phyloP scores from a whole-genome alignment of 2,113 vertebrate genomes.

The Callopanchax toddi region DNA sequence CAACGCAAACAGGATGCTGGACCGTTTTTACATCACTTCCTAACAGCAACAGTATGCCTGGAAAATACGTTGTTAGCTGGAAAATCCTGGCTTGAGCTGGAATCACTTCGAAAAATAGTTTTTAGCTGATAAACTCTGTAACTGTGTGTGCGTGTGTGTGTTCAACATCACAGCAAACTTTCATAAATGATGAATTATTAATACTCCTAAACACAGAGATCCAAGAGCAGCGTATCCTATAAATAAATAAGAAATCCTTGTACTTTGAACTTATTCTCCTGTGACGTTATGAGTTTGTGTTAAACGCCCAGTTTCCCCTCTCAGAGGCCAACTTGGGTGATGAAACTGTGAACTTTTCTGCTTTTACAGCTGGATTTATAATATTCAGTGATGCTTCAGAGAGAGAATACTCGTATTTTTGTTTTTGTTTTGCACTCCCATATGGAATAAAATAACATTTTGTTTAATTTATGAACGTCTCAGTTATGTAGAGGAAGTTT shows the following conservation, averaged over 20 bases:
- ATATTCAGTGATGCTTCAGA: no score
- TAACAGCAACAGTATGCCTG: slow-evolving; percentile 6
- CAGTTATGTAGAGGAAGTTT: no score
- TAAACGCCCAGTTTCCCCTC: slow-evolving; percentile 25
- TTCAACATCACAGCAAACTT: slow-evolving; percentile 29
- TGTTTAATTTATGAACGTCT: no score
- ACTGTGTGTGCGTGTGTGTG: slow-evolving; percentile 25
- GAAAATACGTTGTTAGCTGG: slow-evolving; percentile 5
- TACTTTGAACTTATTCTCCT: slow-evolving; percentile 25
- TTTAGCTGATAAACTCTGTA: slow-evolving; percentile 12
- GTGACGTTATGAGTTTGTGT: slow-evolving; percentile 41
- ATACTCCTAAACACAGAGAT: slow-evolving; percentile 64
- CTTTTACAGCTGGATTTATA: slow-evolving; percentile 19
- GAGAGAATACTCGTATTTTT: no score
- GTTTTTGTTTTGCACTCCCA: no score
- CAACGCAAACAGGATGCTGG: slow-evolving; percentile 23
- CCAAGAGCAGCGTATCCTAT: slow-evolving; percentile 56
- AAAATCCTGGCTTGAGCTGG: neutral
- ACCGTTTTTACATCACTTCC: slow-evolving; percentile 24
- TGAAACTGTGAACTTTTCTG: slow-evolving; percentile 34
- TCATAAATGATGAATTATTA: slow-evolving; percentile 57
- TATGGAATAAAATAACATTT: no score
- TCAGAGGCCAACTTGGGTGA: slow-evolving; percentile 41
- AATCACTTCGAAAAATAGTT: neutral
- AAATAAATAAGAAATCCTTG: slow-evolving; percentile 63